Conservation (phyloP, 2,797 vertebrate species). For the Macropus fuliginosus region DNA sequence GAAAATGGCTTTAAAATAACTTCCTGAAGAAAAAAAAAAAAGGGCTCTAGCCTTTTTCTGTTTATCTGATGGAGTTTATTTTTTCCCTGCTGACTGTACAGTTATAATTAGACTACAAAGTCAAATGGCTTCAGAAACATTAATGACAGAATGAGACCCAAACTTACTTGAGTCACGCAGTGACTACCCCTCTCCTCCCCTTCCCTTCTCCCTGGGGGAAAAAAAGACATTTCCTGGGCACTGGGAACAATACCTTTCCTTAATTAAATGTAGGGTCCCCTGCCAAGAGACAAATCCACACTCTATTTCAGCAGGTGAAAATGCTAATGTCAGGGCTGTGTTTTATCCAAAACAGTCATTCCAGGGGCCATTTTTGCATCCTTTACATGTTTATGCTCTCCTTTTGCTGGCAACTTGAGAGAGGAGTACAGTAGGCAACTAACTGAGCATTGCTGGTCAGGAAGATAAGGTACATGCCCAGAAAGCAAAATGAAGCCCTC, state of each 20-base stretch:
- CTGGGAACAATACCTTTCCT: conserved; percentile 60
- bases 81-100: conserved; percentile 34
- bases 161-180: conserved; percentile 60
- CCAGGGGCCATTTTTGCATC: conserved; percentile 9
- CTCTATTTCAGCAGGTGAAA: conserved; percentile 34
- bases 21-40: not conserved
- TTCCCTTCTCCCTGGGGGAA: not conserved
- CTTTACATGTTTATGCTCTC: not conserved
- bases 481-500: not conserved
- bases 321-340: not conserved
- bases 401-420: conserved; percentile 13
- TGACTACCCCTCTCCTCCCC: not conserved
- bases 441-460: not conserved
- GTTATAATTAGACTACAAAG: conserved; percentile 65
- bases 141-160: conserved; percentile 56
- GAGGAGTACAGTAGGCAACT: not conserved
- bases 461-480: not conserved
- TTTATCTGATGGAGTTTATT: not conserved
- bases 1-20: not conserved
- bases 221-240: conserved; percentile 55
- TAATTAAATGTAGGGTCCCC: conserved; percentile 71
- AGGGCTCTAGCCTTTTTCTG: not conserved
- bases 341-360: conserved; percentile 13
- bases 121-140: conserved; percentile 60
- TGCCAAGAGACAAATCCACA: conserved; percentile 58